Evolutionary conservation across 2,888 invertebrate genomes (phyloP).

Genomic region (Lochmaea crataegi): DNA sequence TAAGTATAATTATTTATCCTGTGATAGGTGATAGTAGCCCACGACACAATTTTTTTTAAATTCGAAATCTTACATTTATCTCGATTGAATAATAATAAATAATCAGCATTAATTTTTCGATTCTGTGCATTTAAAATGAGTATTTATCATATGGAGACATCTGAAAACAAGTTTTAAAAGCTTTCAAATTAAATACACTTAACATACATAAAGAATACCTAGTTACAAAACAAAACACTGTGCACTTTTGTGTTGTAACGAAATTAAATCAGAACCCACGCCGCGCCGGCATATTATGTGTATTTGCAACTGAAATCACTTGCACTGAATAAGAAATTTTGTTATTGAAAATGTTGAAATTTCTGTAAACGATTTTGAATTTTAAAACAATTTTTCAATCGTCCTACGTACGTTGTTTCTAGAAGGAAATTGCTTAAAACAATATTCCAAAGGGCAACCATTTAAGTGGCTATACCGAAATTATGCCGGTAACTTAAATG

Average conservation of each 20-base stretch:
- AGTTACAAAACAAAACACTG: slow-evolving; percentile 24
- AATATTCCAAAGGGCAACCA: too few species aligned
- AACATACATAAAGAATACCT: slow-evolving; percentile 19
- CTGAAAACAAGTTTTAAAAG: slow-evolving; percentile 2
- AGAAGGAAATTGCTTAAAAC: too few species aligned
- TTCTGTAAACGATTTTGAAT: slow-evolving; percentile 10
- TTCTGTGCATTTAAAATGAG: not conserved
- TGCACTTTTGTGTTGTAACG: slow-evolving; percentile 23
- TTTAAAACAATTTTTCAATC: not conserved
- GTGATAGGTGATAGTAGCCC: too few species aligned
- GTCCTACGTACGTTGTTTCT: too few species aligned
- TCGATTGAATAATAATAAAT: too few species aligned
- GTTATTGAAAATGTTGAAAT: slow-evolving; percentile 22
- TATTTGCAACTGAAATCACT: slow-evolving; percentile 27
- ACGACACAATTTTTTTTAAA: too few species aligned
- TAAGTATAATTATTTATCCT: too few species aligned
- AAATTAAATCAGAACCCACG: slow-evolving; percentile 29
- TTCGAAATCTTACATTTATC: too few species aligned
- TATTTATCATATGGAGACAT: slow-evolving; percentile 19
- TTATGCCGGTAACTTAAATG: too few species aligned
- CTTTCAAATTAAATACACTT: slow-evolving; percentile 22
- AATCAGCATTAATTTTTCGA: not conserved
- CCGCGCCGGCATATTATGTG: slow-evolving; percentile 1
- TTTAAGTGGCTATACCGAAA: too few species aligned
- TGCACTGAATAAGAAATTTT: slow-evolving; percentile 27